Conservation (phyloP, 2,797 vertebrate genomes). For the Cephalopachus bancanus region DNA sequence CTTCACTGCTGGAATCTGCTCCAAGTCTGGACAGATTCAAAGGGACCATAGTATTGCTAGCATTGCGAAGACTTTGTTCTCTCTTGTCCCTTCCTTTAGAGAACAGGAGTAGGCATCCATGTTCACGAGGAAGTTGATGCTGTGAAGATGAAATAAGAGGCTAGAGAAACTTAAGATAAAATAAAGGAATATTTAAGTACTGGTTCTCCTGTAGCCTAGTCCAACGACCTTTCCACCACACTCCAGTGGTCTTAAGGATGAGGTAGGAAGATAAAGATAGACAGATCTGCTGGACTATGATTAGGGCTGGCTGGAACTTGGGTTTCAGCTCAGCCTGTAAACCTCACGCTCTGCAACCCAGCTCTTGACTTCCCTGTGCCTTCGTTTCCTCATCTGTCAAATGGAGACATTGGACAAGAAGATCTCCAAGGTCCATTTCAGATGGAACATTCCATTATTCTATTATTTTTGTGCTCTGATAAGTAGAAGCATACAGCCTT, state of each 20-base stretch:
- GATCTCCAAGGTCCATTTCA: constrained; percentile 51
- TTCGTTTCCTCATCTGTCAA: constrained; percentile 51
- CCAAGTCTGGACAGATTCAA: background rate
- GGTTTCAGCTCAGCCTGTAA: background rate
- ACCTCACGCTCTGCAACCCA: background rate
- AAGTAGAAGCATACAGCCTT: constrained; percentile 63
- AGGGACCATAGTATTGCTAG: background rate
- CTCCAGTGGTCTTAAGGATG: background rate
- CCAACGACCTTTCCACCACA: background rate
- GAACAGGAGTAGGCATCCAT: background rate
- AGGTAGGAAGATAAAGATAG: background rate
- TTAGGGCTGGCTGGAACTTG: background rate
- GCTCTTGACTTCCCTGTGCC: background rate
- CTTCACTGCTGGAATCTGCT: background rate
- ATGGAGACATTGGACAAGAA: background rate
- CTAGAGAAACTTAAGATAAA: constrained; percentile 40
- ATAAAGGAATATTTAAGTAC: background rate
- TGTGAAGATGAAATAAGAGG: background rate
- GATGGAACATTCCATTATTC: constrained; percentile 50
- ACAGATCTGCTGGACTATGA: background rate
- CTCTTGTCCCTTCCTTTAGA: background rate
- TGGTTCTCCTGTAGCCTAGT: background rate
- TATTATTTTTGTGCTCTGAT: constrained; percentile 52
- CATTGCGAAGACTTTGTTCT: background rate
- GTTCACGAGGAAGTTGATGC: background rate